Percentiles rank a stretch among this genome's conserved stretches.
phyloP scores from a whole-genome alignment of 2,113 vertebrate genomes.

The Heteronetta atricapilla region DNA sequence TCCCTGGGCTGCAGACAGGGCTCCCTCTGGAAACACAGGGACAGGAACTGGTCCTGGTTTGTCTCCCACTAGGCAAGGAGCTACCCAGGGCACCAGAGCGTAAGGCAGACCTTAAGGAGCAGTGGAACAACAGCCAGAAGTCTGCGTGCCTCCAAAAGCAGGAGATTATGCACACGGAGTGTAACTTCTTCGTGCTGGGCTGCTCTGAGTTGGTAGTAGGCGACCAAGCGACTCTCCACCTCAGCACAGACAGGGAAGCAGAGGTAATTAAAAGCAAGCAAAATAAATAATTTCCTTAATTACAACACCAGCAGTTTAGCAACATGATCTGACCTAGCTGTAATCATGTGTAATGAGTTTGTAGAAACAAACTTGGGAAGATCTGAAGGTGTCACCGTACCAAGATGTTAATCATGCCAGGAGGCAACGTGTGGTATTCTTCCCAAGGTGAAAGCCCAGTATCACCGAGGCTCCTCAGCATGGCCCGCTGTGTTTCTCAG shows the following conservation, averaged over 20 bases:
- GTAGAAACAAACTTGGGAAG: neutral
- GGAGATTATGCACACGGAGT: neutral
- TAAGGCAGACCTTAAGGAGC: neutral
- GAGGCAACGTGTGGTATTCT: neutral
- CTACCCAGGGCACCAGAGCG: neutral
- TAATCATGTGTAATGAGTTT: neutral
- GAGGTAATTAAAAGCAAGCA: neutral
- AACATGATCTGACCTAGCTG: neutral
- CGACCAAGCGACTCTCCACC: neutral
- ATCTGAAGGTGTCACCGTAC: neutral
- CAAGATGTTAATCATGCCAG: neutral
- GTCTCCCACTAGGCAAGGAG: neutral
- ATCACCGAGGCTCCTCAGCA: neutral
- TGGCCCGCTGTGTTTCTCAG: rapidly evolving
- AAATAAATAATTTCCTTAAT: neutral
- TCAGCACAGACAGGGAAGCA: neutral
- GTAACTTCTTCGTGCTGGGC: rapidly evolving
- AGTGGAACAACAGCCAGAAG: neutral
- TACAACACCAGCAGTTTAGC: neutral
- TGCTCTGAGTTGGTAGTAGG: neutral
- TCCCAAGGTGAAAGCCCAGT: neutral
- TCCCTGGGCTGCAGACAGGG: neutral
- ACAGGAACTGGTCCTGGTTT: neutral
- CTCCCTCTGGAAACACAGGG: neutral
- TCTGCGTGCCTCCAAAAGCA: rapidly evolving